A percentile compares a stretch with the other conserved stretches of the same genome.
These are phyloP conservation scores for Tetragnatha versicolor DNA, from an alignment of 1,140 invertebrate genomes.

Conservation along the genomic window DNA sequence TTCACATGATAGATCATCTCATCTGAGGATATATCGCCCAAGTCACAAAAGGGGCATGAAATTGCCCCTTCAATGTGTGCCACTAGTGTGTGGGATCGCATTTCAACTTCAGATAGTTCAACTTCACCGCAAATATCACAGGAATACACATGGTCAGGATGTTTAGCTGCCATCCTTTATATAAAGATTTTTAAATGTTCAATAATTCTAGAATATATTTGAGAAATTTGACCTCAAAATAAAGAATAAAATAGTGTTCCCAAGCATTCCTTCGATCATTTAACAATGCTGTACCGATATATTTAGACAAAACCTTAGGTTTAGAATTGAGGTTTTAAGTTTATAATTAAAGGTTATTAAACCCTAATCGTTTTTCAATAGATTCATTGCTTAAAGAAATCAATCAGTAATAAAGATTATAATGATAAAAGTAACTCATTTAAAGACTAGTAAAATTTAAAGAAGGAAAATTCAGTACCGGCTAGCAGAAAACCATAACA, in stretches of 20 bases:
- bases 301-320: background rate
- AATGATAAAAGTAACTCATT: no score
- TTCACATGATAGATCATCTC: conserved; percentile 82
- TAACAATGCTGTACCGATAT: background rate
- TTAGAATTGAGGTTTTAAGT: no score
- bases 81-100: conserved; percentile 77
- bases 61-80: conserved; percentile 78
- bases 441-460: no score
- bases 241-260: background rate
- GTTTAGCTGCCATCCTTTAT: conserved; percentile 58
- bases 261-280: background rate
- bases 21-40: conserved; percentile 73
- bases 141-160: conserved; percentile 67
- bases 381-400: no score
- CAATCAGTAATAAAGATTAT: no score
- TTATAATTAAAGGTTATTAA: no score
- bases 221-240: background rate
- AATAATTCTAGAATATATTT: background rate
- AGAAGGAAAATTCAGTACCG: no score
- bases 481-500: no score
- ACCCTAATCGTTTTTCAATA: no score
- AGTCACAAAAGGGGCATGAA: conserved; percentile 82
- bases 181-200: background rate
- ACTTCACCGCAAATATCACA: conserved; percentile 85
- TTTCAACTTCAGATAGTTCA: conserved; percentile 78